These are phyloP conservation scores for Eublepharis macularius DNA, from an alignment of 2,113 vertebrate genomes.

Conservation along the genomic window DNA sequence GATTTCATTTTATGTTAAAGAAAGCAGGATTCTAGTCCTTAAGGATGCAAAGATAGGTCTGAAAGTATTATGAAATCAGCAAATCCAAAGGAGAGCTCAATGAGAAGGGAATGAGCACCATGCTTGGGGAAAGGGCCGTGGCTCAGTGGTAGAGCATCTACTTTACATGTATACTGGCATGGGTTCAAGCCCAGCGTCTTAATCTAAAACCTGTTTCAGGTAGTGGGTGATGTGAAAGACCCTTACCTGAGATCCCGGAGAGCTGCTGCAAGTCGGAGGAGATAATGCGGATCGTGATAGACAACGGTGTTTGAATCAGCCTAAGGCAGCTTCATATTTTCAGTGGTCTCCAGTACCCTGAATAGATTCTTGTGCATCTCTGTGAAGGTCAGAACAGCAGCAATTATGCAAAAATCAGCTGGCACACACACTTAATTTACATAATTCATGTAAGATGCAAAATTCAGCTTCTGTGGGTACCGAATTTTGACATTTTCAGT, in stretches of 20 bases:
- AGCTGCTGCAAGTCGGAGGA: too few relatives aligned
- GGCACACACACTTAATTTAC: not conserved
- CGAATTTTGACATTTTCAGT: too few relatives aligned
- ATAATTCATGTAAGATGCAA: not conserved
- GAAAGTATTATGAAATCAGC: not conserved
- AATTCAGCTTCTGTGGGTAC: not conserved
- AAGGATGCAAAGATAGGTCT: not conserved
- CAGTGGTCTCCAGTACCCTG: not conserved
- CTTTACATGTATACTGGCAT: too few relatives aligned
- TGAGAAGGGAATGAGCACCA: not conserved
- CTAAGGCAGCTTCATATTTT: too few relatives aligned
- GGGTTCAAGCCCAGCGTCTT: too few relatives aligned
- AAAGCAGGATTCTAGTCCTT: not conserved
- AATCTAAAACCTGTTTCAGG: too few relatives aligned
- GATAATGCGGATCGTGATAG: too few relatives aligned
- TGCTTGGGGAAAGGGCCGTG: too few relatives aligned
- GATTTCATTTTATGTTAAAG: not conserved
- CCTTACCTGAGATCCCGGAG: too few relatives aligned
- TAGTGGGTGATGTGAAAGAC: too few relatives aligned
- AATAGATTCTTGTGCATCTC: not conserved
- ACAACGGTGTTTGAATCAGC: too few relatives aligned
- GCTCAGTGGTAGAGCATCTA: too few relatives aligned
- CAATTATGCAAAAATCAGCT: not conserved
- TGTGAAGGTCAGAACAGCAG: not conserved
- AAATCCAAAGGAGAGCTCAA: not conserved